Conservation (phyloP, 2,888 invertebrate genomes). For the Halocaridina rubra region DNA sequence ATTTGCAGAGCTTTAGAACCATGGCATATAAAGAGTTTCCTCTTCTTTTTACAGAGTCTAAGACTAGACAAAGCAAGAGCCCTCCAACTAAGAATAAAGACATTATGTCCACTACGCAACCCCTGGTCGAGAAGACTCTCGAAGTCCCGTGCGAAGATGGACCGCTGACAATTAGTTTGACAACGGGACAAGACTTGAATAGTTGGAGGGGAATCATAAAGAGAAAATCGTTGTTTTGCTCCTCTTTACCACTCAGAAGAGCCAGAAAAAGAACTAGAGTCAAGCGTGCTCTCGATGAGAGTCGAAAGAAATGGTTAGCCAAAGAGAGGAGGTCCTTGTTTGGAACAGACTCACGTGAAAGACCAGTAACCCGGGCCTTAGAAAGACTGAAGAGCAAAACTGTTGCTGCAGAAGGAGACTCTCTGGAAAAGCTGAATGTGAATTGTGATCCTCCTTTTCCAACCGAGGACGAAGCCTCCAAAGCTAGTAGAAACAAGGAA, state of each 20-base stretch:
- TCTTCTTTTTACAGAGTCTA: not conserved
- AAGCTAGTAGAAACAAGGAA: constrained; percentile 19
- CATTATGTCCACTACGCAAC: not conserved
- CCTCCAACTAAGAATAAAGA: constrained; percentile 22
- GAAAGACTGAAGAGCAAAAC: constrained; percentile 29
- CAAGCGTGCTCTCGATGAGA: constrained; percentile 16
- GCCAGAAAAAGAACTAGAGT: not conserved
- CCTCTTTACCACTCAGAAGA: constrained; percentile 10
- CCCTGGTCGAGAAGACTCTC: constrained; percentile 25
- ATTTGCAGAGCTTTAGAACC: constrained; percentile 1
- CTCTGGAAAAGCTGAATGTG: constrained; percentile 1
- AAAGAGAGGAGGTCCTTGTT: constrained; percentile 38
- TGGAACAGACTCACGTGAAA: constrained; percentile 6
- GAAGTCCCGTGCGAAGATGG: constrained; percentile 53
- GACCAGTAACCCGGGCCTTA: constrained; percentile 38
- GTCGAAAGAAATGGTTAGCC: constrained; percentile 33
- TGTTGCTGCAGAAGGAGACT: not conserved
- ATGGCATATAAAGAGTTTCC: constrained; percentile 19
- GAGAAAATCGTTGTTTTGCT: constrained; percentile 6
- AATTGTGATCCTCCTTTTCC: constrained; percentile 33
- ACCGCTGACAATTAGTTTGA: constrained; percentile 53
- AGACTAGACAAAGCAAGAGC: not conserved
- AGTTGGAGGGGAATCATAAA: constrained; percentile 4
- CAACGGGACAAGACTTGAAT: constrained; percentile 32
- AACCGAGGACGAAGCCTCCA: not conserved